Evolutionary conservation across 2,797 vertebrate genomes (phyloP).

Genomic region (Brachymystax lenok): DNA sequence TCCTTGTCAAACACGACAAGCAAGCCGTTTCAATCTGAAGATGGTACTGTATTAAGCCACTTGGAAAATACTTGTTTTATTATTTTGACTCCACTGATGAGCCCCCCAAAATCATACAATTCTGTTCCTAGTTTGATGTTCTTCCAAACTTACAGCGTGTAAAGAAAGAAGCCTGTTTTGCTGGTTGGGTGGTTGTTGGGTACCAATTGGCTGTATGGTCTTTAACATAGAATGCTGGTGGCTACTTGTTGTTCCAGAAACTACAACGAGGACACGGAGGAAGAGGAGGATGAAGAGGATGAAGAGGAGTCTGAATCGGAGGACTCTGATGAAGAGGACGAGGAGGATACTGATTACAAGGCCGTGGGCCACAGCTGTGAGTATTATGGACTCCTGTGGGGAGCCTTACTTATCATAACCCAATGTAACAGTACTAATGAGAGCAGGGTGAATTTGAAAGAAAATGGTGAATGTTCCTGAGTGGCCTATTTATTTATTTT

Average conservation of each 20-base stretch:
- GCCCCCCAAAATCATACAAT: neutral
- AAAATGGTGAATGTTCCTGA: no score
- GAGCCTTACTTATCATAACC: neutral
- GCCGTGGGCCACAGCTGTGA: constrained; percentile 90
- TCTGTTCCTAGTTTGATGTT: neutral
- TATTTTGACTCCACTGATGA: neutral
- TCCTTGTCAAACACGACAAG: neutral
- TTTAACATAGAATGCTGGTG: neutral
- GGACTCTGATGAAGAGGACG: constrained; percentile 81
- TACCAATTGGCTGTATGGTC: neutral
- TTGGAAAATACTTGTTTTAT: neutral
- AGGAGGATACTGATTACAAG: constrained; percentile 87
- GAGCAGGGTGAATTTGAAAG: no score
- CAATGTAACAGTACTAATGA: neutral
- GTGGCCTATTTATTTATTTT: no score
- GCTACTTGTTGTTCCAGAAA: constrained; percentile 71
- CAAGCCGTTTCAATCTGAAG: neutral
- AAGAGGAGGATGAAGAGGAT: constrained; percentile 83
- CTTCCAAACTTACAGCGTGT: neutral
- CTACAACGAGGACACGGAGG: constrained; percentile 90
- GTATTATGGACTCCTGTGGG: constrained; percentile 47
- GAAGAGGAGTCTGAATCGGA: constrained; percentile 81
- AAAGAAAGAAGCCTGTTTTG: neutral
- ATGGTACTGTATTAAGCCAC: neutral
- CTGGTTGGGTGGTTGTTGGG: neutral